A percentile compares a stretch with the other conserved stretches of the same genome.
These are phyloP conservation scores for Mus spretus DNA, from an alignment of 2,797 vertebrate species.

Conservation along the genomic window DNA sequence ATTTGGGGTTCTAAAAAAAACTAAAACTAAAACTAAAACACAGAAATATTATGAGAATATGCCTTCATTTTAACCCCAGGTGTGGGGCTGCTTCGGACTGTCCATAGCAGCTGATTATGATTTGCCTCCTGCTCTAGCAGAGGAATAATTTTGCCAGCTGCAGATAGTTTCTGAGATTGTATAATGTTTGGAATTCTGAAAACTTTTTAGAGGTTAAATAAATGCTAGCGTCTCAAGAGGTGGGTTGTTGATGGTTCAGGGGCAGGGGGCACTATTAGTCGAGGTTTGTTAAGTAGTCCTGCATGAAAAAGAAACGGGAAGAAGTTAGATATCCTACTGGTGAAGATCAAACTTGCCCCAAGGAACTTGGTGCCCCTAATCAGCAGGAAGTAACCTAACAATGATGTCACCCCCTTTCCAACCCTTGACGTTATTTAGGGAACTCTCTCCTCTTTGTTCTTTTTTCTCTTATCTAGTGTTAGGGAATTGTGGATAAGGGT, in stretches of 20 bases:
- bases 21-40: neutral
- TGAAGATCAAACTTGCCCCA: neutral
- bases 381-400: neutral
- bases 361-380: neutral
- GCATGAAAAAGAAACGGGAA: neutral
- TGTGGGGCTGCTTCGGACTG: neutral
- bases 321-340: neutral
- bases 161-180: neutral
- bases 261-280: neutral
- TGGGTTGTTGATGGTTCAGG: neutral
- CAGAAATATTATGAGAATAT: neutral
- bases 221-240: neutral
- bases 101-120: neutral
- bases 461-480: neutral
- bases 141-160: neutral
- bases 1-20: neutral
- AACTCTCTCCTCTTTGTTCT: neutral
- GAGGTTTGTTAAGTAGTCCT: neutral
- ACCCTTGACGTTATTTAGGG: neutral
- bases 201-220: neutral
- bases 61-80: neutral
- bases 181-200: neutral
- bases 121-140: neutral
- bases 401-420: neutral
- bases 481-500: neutral